A percentile compares a stretch with the other conserved stretches of the same genome.
Evolutionary conservation across 2,888 invertebrate genomes (phyloP).

Genomic region (Apotomis capreana): DNA sequence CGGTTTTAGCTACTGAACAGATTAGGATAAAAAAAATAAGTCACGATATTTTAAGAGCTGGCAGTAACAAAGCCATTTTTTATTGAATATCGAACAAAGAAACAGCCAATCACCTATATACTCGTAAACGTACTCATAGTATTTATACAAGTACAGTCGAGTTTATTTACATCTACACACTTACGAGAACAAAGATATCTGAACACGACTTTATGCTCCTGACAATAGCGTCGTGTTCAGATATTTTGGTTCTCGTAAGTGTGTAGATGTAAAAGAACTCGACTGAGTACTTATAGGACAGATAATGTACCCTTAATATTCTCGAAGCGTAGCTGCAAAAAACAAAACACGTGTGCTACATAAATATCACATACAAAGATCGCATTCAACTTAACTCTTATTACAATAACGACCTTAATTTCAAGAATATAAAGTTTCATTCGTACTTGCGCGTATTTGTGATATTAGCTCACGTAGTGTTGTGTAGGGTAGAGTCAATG

Average conservation of each 20-base stretch:
- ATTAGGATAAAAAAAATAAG: no score
- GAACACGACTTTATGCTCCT: no score
- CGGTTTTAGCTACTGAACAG: no score
- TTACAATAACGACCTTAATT: constrained; percentile 10
- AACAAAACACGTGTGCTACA: constrained; percentile 37
- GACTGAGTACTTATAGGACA: constrained; percentile 26
- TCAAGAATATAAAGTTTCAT: background rate
- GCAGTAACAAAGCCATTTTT: background rate
- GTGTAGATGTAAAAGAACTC: no score
- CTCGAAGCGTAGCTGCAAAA: constrained; percentile 34
- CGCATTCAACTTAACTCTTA: background rate
- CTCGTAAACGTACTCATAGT: background rate
- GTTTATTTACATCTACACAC: no score
- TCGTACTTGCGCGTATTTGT: background rate
- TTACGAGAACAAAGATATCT: no score
- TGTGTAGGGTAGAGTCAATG: constrained; percentile 24
- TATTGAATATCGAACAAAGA: constrained; percentile 23
- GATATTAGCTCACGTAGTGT: background rate
- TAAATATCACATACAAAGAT: constrained; percentile 34
- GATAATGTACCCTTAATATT: constrained; percentile 36
- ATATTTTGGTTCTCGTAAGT: no score
- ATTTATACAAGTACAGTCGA: constrained; percentile 10
- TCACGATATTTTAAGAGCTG: no score
- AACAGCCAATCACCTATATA: constrained; percentile 8
- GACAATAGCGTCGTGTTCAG: no score